Base-by-base conservation (phyloP, 2,797 vertebrate species). In the Thunnus albacares region DNA sequence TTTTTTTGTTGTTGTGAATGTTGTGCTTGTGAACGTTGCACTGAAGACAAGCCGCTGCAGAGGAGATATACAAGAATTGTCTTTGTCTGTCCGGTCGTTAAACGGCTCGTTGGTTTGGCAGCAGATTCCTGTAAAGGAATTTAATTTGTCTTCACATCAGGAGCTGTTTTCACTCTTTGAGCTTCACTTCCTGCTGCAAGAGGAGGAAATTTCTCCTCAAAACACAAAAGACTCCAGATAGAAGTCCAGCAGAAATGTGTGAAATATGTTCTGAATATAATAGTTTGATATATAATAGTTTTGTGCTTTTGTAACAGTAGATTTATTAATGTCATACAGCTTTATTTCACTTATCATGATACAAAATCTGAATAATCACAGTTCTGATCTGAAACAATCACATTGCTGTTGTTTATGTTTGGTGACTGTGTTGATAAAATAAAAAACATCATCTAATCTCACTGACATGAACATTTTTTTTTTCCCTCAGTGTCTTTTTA, bases 71-170 rank as follows among this genome's bases (percentile, higher is more conserved):
- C 14, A 24, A 10, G 30, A 41, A n/a, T 28, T 7, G 35, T n/a
- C n/a, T 56, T 33, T 49, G 41, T 56, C 55, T 17, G 26, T 28
- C 41, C 1, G 14, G 41, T 70, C 41, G n/a, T 62, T 35, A 30
- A 57, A 24, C 63, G 20, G 6, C 28, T 64, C 14, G 35, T 41
- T 56, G 71, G 71, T 63, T 65, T 74, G 61, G 61, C 61, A n/a
- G 49, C 47, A 30, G 51, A 13, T 20, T 64, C 38, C 41, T 49
- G 41, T 58, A 41, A 64, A 58, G 52, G 41, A 74, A 57, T 49
- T 56, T 28, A 35, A 63, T 70, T 28, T 78, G 66, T 62, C 38
- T 62, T 61, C 38, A 24, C 47, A 51, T 45, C 35, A 5, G n/a
- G 53, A 75, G 62, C 18, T 0, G n/a, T 65, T 65, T 66, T 43